Base-by-base conservation (phyloP, 2,888 invertebrate species). In the Cinara cedri region DNA sequence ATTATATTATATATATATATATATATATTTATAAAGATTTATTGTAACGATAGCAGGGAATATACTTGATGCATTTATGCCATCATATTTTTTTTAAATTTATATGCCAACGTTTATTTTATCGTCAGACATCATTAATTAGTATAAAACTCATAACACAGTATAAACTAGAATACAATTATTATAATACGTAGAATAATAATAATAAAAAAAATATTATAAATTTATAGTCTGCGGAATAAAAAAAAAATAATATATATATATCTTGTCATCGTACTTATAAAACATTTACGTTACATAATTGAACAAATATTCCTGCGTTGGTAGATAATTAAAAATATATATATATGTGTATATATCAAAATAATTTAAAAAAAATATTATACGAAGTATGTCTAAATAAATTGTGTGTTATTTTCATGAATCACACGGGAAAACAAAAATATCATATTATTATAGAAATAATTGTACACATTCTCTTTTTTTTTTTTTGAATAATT, bases 131-230 rank as follows among this genome's bases (percentile, higher is more conserved):
- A 46, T 72, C 19, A 60, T 46, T 72, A 72, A 62, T 63, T 62
- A n/a, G n/a, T 62, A 60, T 60, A 49, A 72, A 49, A 34, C 34
- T 10, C 21, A 72, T 72, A 60, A 34, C 26, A 72, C 34, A 44
- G 44, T 42, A 10, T 60, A 60, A 72, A 62, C 51, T 62, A 62
- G 62, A 51, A 34, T 62, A 72, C 26, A 2, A 46, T 60, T 60
- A 26, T 16, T 66, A 24, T 1, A 24, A 26, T 26, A 60, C 3
- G n/a, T 1, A 72, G 42, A 44, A 71, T 60, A 26, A 13, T 57
- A n/a, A 44, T 26, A 21, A 21, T 34, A 14, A n/a, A 46, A 66
- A 62, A n/a, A n/a, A n/a, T n/a, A n/a, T n/a, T n/a, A n/a, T n/a
- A n/a, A n/a, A n/a, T n/a, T n/a, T 62, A 1, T 62, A 42, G 24